Evolutionary conservation across 2,888 invertebrate species (phyloP).

Genomic region (Elmis aenea): DNA sequence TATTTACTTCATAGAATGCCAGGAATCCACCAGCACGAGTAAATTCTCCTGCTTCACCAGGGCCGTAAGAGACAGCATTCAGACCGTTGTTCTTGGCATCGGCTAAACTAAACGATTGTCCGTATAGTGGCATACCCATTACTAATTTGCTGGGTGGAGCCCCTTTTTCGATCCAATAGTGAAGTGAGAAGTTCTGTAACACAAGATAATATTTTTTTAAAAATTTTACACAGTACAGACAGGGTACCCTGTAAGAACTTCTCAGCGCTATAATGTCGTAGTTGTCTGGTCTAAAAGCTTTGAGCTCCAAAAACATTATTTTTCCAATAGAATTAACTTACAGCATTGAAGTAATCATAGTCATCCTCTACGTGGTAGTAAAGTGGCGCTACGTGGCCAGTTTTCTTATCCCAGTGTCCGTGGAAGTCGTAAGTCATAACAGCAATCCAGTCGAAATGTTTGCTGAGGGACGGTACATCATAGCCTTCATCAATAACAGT

Average conservation of each 20-base stretch:
- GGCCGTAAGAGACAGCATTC: constrained; percentile 58
- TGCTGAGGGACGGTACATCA: constrained; percentile 60
- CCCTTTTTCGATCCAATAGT: constrained; percentile 67
- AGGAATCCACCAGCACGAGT: constrained; percentile 70
- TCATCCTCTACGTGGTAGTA: constrained; percentile 60
- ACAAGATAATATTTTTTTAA: constrained; percentile 16
- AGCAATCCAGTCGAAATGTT: constrained; percentile 73
- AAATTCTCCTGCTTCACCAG: constrained; percentile 64
- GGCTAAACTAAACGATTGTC: constrained; percentile 66
- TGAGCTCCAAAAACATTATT: background rate
- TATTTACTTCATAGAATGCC: constrained; percentile 66
- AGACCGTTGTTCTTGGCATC: constrained; percentile 49
- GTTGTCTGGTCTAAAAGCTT: too few relatives aligned
- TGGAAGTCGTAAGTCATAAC: constrained; percentile 81
- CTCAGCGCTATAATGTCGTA: too few relatives aligned
- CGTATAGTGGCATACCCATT: constrained; percentile 73
- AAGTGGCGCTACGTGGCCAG: constrained; percentile 70
- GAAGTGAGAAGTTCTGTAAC: constrained; percentile 62
- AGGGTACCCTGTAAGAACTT: too few relatives aligned
- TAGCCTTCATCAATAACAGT: constrained; percentile 68
- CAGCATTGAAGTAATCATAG: constrained; percentile 64
- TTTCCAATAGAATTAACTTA: constrained; percentile 43
- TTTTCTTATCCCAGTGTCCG: constrained; percentile 67
- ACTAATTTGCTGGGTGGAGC: constrained; percentile 62
- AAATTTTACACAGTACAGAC: too few relatives aligned